Conservation (phyloP, 2,888 invertebrate species). For the Meghimatium bilineatum region DNA sequence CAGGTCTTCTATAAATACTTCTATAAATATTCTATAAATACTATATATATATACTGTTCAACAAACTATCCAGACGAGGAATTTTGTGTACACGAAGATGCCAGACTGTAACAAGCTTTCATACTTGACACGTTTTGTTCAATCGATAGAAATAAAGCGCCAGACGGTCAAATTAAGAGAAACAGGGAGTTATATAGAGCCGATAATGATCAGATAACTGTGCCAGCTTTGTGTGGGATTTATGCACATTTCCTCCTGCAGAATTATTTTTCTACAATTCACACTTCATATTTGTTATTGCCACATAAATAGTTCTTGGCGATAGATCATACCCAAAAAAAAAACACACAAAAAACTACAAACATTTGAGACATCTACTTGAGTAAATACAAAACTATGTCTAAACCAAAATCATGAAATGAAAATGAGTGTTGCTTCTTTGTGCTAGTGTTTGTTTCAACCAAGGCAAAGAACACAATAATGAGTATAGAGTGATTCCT, state of each 20-base stretch:
- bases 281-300: neutral
- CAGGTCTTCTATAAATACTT: no score
- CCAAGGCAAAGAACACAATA: no score
- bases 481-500: no score
- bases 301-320: neutral
- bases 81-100: neutral
- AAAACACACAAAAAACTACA: no score
- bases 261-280: neutral
- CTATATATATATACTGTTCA: neutral
- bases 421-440: no score
- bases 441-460: no score
- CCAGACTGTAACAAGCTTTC: neutral
- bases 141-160: constrained; percentile 1
- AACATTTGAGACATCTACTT: no score
- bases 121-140: neutral
- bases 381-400: no score
- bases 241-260: neutral
- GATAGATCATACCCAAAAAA: neutral
- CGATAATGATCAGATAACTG: neutral
- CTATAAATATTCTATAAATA: no score
- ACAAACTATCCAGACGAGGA: neutral
- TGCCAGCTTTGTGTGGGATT: neutral
- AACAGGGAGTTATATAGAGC: neutral
- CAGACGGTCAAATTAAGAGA: neutral
- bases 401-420: no score